Base-by-base conservation (phyloP, 2,797 vertebrate genomes). In the Liasis olivaceus region DNA sequence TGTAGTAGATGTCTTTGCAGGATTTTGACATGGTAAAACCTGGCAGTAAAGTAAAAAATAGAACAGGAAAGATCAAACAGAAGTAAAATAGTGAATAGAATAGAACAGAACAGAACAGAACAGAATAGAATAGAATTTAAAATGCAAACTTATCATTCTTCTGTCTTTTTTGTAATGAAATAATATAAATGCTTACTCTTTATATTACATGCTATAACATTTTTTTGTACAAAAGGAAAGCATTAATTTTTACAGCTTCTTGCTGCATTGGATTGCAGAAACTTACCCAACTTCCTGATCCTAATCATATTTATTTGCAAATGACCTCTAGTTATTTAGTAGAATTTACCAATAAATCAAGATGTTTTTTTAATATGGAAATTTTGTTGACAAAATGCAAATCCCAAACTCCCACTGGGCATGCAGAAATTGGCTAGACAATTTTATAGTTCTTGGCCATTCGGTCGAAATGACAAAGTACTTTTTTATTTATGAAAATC, bases 271-370 rank as follows among this genome's bases (percentile, higher is more conserved):
- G 22, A 4, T 69, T 42, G 6, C 51, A 85, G 42, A 85, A 54
- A 90, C 6, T 1, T 20, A 63, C 26, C 26, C 28, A n/a, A 36
- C 54, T 47, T 56, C 24, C 31, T 59, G 4, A 36, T 87, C 24
- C 84, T 87, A 87, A 72, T 69, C 54, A 87, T 90, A 54, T 91
- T 64, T 81, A 90, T 90, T 90, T 28, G 4, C 11, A 91, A 91
- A 13, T 87, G 36, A 85, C 60, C 47, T 63, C 77, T 54, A 15
- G 47, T 90, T 31, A 88, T 62, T 47, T 62, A 88, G 60, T 17
- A 62, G 3, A 81, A 90, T 58, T 47, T 22, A 84, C 31, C 85
- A 90, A 90, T 63, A 63, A 72, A 14, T 12, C 20, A 85, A 11
- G 3, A 26, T 9, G 0, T 8, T 63, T 51, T 85, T 24, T 22